phyloP scores from a whole-genome alignment of 2,113 vertebrate genomes.

The Ophthalmolycus amberensis region DNA sequence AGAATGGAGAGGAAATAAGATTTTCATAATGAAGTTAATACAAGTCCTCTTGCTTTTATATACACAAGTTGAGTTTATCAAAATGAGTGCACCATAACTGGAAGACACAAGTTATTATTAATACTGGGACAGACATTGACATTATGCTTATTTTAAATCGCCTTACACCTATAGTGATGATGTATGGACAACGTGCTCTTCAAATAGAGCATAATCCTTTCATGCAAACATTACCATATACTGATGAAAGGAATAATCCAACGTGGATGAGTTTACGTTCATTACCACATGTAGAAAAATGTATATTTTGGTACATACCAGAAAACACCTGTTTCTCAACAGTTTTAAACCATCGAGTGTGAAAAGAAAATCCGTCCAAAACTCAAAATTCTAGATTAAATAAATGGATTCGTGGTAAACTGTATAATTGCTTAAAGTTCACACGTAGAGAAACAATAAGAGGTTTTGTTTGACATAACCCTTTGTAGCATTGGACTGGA shows the following conservation, averaged over 20 bases:
- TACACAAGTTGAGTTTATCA: not conserved
- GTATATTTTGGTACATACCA: not conserved
- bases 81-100: not conserved
- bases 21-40: constrained; percentile 8
- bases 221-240: not conserved
- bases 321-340: constrained; percentile 1
- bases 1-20: constrained; percentile 24
- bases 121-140: not conserved
- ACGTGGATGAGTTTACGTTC: not conserved
- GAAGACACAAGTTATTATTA: not conserved
- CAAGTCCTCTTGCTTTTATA: constrained; percentile 6
- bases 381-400: not conserved
- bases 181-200: not conserved
- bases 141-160: not conserved
- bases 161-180: not conserved
- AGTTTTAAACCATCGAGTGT: not conserved
- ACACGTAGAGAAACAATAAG: not conserved
- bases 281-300: not conserved
- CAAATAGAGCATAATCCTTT: not conserved
- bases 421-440: not conserved
- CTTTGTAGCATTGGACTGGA: not conserved
- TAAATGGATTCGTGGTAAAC: not conserved
- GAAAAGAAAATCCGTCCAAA: not conserved
- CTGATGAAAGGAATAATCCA: not conserved
- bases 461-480: not conserved